Base-by-base conservation (phyloP, 1,140 invertebrate species). In the Streblospio benedicti region DNA sequence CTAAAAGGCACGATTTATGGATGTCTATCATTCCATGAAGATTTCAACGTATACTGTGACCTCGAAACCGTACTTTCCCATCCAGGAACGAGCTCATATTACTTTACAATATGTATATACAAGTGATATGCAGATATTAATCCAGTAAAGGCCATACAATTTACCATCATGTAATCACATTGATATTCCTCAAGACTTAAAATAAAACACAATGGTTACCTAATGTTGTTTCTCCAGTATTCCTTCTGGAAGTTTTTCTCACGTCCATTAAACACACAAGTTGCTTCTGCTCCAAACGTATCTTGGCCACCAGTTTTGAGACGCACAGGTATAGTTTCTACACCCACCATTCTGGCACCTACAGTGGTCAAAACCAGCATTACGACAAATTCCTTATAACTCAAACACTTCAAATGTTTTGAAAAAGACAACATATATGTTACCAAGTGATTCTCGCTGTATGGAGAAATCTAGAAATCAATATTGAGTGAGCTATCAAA, bases 291-390 rank as follows among this genome's bases (percentile, higher is more conserved):
- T 3, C 55, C 55, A 43, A 57, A 38, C 55, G 47, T 57, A 18
- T 57, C 55, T 43, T 57, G 55, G 23, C 55, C 55, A 16, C 55
- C 55, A 0, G 55, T 44, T 18, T n/a, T 35, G 16, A 57, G 55
- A n/a, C 55, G 16, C 14, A 27, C 27, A 3, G 25, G 16, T n/a
- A 57, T 38, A 1, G 55, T 44, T 27, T 57, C 55, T 23, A 57
- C 38, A 30, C 55, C 55, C 1, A 20, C 30, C n/a, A 57, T 43
- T 23, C 47, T 57, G 23, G 55, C 55, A 3, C 55, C 55, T 6
- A 6, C 18, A 44, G 44, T 9, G 12, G 6, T 45, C 23, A 9
- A n/a, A 12, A 12, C n/a, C 38, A 41, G n/a, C 38, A 41, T 41
- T 12, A 12, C n/a, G n/a, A 41, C 38, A 41, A 41, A 12, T 41